Evolutionary conservation across 1,140 invertebrate genomes (phyloP).

Genomic region (Ceratosolen solmsi): DNA sequence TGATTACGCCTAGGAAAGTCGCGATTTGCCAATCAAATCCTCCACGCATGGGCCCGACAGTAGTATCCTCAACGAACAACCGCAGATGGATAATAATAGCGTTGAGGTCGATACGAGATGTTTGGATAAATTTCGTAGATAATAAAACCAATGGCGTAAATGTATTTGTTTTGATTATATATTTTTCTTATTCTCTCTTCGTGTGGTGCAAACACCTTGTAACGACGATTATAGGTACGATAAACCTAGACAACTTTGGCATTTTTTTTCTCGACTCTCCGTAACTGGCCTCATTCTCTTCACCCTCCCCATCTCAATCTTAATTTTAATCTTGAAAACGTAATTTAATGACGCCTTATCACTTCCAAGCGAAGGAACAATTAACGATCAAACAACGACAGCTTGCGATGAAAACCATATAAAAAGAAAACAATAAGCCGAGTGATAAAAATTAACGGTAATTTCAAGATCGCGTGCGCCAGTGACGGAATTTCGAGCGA

Average conservation of each 20-base stretch:
- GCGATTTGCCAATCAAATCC: conserved; percentile 35
- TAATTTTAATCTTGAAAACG: neutral
- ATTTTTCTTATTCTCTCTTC: conserved; percentile 6
- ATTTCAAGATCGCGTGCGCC: neutral
- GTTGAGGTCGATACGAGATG: conserved; percentile 55
- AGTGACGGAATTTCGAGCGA: conserved; percentile 18
- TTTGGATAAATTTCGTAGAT: conserved; percentile 42
- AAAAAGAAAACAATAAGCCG: conserved; percentile 1
- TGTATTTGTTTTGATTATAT: no score
- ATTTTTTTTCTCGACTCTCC: conserved; percentile 61
- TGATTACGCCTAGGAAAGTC: conserved; percentile 60
- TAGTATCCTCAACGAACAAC: conserved; percentile 69
- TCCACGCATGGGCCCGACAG: conserved; percentile 53
- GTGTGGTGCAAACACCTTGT: conserved; percentile 44
- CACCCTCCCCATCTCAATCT: no score
- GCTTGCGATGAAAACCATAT: neutral
- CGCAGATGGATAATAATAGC: conserved; percentile 60
- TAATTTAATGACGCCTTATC: neutral
- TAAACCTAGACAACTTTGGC: conserved; percentile 75
- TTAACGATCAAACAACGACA: conserved; percentile 24
- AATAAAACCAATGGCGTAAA: neutral
- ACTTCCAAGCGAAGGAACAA: conserved; percentile 3
- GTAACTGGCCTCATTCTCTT: neutral
- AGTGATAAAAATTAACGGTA: neutral
- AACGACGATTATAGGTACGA: conserved; percentile 55